Conservation (phyloP, 2,113 vertebrate species). For the Vidua chalybeata region DNA sequence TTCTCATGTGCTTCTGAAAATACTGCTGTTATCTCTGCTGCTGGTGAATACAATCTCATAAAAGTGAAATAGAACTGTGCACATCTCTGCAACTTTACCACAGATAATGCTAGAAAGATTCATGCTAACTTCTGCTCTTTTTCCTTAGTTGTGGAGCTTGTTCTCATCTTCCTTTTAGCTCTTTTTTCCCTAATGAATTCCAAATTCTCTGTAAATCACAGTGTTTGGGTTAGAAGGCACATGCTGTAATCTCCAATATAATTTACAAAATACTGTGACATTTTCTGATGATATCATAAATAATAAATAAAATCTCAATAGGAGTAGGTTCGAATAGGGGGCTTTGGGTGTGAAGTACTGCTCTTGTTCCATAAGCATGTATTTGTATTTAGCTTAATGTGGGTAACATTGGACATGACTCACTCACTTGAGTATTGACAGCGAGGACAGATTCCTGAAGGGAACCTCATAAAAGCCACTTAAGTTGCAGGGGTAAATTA, state of each 20-base stretch:
- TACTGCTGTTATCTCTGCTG: not conserved
- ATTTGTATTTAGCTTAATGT: not conserved
- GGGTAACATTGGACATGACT: not conserved
- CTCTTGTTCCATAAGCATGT: not conserved
- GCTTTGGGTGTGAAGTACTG: not conserved
- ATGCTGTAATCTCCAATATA: not conserved
- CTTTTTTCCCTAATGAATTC: not conserved
- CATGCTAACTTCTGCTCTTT: not conserved
- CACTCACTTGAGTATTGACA: not conserved
- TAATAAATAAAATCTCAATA: not conserved
- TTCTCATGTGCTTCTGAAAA: slow-evolving; percentile 7
- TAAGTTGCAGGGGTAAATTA: not conserved
- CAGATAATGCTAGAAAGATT: not conserved
- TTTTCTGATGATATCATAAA: slow-evolving; percentile 4
- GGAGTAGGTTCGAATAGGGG: not conserved
- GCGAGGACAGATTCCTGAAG: not conserved
- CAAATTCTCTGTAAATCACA: slow-evolving; percentile 2
- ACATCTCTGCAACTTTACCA: not conserved
- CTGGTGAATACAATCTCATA: not conserved
- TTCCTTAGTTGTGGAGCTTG: not conserved
- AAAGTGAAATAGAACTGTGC: not conserved
- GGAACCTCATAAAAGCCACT: not conserved
- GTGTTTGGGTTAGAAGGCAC: not conserved
- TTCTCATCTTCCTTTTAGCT: not conserved
- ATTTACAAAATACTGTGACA: not conserved